Base-by-base conservation (phyloP, 92 coral and sea anemone genomes). In the Umimayanthus kanabou region DNA sequence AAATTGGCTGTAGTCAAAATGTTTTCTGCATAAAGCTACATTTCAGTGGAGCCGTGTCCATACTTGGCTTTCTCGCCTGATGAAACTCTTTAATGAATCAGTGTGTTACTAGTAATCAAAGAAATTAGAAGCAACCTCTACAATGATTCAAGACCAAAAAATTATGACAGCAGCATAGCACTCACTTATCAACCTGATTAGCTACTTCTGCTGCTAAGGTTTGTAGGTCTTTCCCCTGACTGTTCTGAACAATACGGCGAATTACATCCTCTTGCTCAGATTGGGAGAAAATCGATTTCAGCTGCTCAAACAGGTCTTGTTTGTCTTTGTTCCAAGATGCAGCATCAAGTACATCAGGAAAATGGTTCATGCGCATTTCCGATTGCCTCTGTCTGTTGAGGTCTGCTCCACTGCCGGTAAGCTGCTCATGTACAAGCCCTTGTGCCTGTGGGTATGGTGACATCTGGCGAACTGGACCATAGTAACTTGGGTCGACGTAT, bases 391-490 rank as follows among this genome's bases (percentile, higher is more conserved):
- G 71, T 5, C 49, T 57, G 25, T 37, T 80, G 45, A 28, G 18
- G 7, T 80, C 77, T n/a, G 28, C 64, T 25, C 45, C 77, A 25
- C 66, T 83, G n/a, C 87, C 87, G 0, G 20, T 22, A 4, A 69
- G 87, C 13, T 47, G 66, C 8, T 83, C 87, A 18, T 30, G 79
- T 20, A 83, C 78, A 45, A 45, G 29, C 8, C 43, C 30, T 83
- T 71, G 87, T 33, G 78, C 16, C n/a, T 20, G 66, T 6, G 78
- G 9, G 67, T 83, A 83, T 25, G 78, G 77, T 15, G 77, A 14
- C 79, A 83, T 70, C 73, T 83, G 87, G 57, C 65, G 87, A 30
- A 83, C 16, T 9, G 87, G 87, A 47, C 8, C 87, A 43, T 83
- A 83, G 43, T 83, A 83, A 18, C 58, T 4, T 7, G 77, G 87